These are phyloP conservation scores for Perca fluviatilis DNA, from an alignment of 2,113 vertebrate genomes.

Conservation along the genomic window DNA sequence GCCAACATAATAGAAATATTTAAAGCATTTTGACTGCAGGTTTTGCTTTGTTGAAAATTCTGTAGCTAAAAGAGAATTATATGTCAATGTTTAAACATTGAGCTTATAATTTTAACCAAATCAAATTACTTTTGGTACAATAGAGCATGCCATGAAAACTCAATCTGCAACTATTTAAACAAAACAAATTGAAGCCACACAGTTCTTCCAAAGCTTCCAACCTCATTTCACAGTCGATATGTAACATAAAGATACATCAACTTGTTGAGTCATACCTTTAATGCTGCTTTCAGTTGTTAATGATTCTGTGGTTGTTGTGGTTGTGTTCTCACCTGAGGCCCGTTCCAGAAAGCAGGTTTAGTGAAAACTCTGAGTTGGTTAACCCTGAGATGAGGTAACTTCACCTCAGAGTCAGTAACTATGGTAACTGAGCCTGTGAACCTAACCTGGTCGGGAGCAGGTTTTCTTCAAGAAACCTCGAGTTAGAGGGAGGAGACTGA, in stretches of 20 bases:
- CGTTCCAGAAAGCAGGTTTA: too few relatives aligned
- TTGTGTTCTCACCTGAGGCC: neutral
- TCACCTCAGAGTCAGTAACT: too few relatives aligned
- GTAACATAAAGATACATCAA: too few relatives aligned
- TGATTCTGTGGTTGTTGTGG: neutral
- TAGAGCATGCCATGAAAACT: neutral
- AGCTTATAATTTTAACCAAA: too few relatives aligned
- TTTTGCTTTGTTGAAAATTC: neutral
- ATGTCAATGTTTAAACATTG: neutral
- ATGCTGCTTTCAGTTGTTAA: neutral
- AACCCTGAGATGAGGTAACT: too few relatives aligned
- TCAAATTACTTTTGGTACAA: neutral
- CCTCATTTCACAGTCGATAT: neutral
- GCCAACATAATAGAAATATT: neutral
- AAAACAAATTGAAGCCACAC: neutral
- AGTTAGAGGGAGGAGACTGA: too few relatives aligned
- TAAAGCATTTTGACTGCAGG: neutral
- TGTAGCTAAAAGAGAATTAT: too few relatives aligned
- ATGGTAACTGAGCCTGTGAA: too few relatives aligned
- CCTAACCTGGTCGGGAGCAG: too few relatives aligned
- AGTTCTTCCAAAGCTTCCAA: neutral
- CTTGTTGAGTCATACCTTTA: neutral
- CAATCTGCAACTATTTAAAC: neutral
- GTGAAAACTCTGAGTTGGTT: too few relatives aligned
- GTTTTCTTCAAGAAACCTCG: too few relatives aligned